A percentile compares a stretch with the other conserved stretches of the same genome.
Conservation (phyloP, 2,113 vertebrate genomes). For the Barnardius zonarius region DNA sequence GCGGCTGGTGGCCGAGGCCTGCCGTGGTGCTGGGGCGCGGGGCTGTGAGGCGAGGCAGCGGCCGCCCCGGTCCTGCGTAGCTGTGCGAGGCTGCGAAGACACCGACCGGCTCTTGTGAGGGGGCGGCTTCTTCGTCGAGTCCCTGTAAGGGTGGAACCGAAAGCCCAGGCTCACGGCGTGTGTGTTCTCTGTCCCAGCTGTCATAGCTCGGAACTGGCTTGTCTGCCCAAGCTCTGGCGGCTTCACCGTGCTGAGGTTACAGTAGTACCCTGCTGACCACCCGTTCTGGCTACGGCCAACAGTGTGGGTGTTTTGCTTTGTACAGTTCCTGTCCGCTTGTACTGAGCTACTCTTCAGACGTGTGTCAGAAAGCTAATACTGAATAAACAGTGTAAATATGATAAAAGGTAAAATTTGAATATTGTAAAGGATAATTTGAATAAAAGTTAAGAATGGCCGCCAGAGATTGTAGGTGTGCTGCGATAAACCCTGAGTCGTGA, state of each 20-base stretch:
- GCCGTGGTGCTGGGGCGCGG: neutral
- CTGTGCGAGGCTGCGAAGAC: neutral
- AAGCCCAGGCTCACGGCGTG: too few species aligned
- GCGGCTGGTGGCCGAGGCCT: too few species aligned
- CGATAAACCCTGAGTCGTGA: neutral
- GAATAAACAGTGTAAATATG: neutral
- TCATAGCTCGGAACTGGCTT: fast-evolving
- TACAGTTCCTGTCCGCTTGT: fast-evolving
- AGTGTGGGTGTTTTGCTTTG: fast-evolving
- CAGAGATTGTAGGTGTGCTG: too few species aligned
- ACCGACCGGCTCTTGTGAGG: fast-evolving
- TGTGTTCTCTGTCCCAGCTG: neutral
- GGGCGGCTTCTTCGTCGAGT: fast-evolving
- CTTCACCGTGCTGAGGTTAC: neutral
- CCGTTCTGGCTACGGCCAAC: fast-evolving
- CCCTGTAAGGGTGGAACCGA: too few species aligned
- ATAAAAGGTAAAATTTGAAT: neutral
- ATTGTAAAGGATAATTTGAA: neutral
- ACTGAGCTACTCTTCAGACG: fast-evolving
- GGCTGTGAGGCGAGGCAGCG: neutral
- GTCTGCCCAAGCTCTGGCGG: too few species aligned
- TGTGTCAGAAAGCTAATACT: neutral
- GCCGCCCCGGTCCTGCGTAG: too few species aligned
- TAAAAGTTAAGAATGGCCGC: neutral
- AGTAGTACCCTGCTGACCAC: fast-evolving